Percentiles rank a stretch among this genome's conserved stretches.
These are phyloP conservation scores for Asbolus verrucosus DNA, from an alignment of 1,140 invertebrate species.

Conservation along the genomic window DNA sequence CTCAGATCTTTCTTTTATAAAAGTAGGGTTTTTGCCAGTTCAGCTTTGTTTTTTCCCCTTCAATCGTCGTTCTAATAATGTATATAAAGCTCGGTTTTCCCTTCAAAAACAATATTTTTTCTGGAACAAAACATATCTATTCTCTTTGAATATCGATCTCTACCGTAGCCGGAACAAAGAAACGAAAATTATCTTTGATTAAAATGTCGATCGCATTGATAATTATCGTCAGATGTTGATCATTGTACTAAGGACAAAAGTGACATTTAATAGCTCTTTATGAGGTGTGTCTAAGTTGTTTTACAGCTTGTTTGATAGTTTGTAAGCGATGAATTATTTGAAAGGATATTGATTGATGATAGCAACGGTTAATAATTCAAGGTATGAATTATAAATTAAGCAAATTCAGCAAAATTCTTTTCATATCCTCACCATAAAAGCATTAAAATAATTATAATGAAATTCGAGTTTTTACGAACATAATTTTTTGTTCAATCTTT, in stretches of 20 bases:
- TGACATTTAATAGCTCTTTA: constrained; percentile 27
- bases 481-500: too few relatives aligned
- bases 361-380: constrained; percentile 16
- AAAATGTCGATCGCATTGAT: constrained; percentile 5
- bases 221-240: constrained; percentile 2
- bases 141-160: constrained; percentile 16
- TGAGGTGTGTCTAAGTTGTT: constrained; percentile 8
- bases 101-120: constrained; percentile 9
- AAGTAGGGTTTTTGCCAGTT: not conserved
- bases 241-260: not conserved
- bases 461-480: not conserved
- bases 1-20: too few relatives aligned
- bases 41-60: constrained; percentile 1
- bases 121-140: constrained; percentile 4
- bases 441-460: constrained; percentile 26
- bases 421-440: not conserved
- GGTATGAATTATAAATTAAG: constrained; percentile 26
- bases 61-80: not conserved
- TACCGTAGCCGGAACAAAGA: not conserved
- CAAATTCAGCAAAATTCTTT: not conserved
- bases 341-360: constrained; percentile 37
- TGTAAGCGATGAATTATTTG: constrained; percentile 10
- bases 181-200: constrained; percentile 24
- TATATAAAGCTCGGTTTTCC: constrained; percentile 11
- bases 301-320: constrained; percentile 13